Conservation (phyloP, 1,140 invertebrate genomes). For the Thaumatotibia leucotreta region DNA sequence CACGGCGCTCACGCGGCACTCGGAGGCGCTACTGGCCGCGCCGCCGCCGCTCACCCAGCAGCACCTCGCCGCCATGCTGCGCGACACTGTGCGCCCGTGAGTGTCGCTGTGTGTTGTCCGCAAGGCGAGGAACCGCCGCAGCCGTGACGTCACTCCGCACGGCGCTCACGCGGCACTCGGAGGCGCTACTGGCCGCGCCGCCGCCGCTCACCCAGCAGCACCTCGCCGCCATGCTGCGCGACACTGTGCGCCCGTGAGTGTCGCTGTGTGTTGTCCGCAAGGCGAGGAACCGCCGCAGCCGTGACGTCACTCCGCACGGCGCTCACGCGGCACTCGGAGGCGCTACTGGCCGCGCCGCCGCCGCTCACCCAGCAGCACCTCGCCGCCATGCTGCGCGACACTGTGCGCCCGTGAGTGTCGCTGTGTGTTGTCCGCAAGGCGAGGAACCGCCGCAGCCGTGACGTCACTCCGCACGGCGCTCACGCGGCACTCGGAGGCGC, state of each 20-base stretch:
- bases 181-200: conserved; percentile 24
- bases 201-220: not conserved
- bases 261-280: no score
- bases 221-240: conserved; percentile 34
- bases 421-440: no score
- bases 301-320: no score
- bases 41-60: not conserved
- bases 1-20: conserved; percentile 38
- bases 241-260: conserved; percentile 36
- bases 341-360: not conserved
- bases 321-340: no score
- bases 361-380: not conserved
- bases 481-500: no score
- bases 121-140: conserved; percentile 40
- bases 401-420: no score
- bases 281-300: no score
- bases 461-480: no score
- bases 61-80: conserved; percentile 30
- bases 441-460: no score
- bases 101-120: not conserved
- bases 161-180: conserved; percentile 41
- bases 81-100: conserved; percentile 40
- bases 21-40: conserved; percentile 30
- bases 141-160: conserved; percentile 32
- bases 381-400: no score